phyloP scores from a whole-genome alignment of 2,888 invertebrate genomes.

The Oligia strigilis region DNA sequence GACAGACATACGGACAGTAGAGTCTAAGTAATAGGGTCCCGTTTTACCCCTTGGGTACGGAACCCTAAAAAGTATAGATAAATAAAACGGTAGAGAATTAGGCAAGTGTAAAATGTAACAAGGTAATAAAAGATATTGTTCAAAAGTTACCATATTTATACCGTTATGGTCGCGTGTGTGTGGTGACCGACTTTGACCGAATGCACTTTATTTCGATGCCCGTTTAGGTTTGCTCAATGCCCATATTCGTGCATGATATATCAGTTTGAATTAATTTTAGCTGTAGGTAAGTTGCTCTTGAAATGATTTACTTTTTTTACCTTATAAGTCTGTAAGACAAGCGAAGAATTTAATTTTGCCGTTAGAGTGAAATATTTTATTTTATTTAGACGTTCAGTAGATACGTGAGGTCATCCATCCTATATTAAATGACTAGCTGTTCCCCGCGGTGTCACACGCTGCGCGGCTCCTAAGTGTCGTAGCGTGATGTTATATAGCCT shows the following conservation, averaged over 20 bases:
- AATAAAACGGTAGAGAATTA: not conserved
- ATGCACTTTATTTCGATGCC: slow-evolving; percentile 34
- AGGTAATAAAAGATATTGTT: slow-evolving; percentile 11
- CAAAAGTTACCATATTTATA: slow-evolving; percentile 12
- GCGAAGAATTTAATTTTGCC: not conserved
- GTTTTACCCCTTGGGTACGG: too few relatives aligned
- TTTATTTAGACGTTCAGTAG: not conserved
- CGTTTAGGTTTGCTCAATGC: slow-evolving; percentile 12
- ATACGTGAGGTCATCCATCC: not conserved
- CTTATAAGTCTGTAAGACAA: not conserved
- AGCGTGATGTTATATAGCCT: too few relatives aligned
- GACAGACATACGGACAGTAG: too few relatives aligned
- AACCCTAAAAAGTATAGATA: too few relatives aligned
- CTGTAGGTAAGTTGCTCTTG: not conserved
- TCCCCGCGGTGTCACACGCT: too few relatives aligned
- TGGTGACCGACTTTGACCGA: slow-evolving; percentile 31
- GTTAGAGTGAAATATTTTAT: slow-evolving; percentile 17
- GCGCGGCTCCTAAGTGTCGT: too few relatives aligned
- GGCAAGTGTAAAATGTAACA: slow-evolving; percentile 13
- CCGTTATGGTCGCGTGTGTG: slow-evolving; percentile 47
- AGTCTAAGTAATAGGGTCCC: too few relatives aligned
- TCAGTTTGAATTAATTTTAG: slow-evolving; percentile 14
- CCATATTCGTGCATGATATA: slow-evolving; percentile 29
- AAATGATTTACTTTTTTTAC: slow-evolving; percentile 16
- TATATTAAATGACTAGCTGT: too few relatives aligned